These are phyloP conservation scores for Bos indicus DNA, from an alignment of 2,113 vertebrate species.

Conservation along the genomic window DNA sequence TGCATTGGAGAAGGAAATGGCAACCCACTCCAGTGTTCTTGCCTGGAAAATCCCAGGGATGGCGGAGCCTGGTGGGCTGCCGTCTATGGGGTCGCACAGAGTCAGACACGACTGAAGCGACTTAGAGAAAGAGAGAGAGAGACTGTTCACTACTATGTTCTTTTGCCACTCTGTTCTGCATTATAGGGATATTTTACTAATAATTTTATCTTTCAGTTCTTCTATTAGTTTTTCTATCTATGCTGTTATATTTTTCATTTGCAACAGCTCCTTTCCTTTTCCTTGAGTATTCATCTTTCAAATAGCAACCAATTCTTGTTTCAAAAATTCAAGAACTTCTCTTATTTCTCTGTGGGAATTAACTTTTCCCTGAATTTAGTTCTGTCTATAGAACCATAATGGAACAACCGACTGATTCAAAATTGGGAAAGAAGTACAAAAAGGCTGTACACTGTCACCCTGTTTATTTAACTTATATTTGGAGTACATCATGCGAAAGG, in stretches of 20 bases:
- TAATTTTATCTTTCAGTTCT: neutral
- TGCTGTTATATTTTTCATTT: neutral
- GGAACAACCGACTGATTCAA: neutral
- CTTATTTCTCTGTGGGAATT: neutral
- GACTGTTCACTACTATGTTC: neutral
- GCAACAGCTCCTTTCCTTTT: neutral
- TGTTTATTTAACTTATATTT: neutral
- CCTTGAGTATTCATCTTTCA: neutral
- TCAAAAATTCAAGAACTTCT: neutral
- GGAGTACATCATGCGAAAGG: neutral
- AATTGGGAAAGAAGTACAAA: neutral
- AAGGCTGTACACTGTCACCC: neutral
- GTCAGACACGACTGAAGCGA: too few relatives aligned
- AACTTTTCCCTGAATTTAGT: constrained; percentile 3
- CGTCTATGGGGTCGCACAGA: too few relatives aligned
- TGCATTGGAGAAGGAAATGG: too few relatives aligned
- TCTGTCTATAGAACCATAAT: neutral
- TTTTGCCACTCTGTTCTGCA: neutral
- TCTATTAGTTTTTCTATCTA: neutral
- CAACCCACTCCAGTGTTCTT: too few relatives aligned
- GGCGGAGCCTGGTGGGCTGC: too few relatives aligned
- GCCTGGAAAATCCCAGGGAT: too few relatives aligned
- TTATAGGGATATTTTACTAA: neutral
- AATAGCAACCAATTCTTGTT: neutral
- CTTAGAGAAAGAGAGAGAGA: too few relatives aligned